Evolutionary conservation across 1,140 invertebrate genomes (phyloP).

Genomic region (Mylabris phalerata): DNA sequence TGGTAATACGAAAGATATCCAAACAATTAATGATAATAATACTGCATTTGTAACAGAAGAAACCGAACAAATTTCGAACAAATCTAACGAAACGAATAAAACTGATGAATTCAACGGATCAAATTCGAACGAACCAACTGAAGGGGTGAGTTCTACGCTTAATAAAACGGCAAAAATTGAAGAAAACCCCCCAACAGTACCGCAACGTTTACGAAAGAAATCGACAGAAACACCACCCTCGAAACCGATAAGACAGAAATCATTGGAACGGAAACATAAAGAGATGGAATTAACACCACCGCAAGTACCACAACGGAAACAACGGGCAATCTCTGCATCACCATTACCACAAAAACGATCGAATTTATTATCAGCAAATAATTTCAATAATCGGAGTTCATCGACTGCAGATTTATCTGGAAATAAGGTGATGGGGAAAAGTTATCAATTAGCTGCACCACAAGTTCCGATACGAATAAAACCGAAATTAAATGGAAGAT

Average conservation of each 20-base stretch:
- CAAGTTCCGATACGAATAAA: conserved; percentile 9
- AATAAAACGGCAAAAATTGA: conserved; percentile 15
- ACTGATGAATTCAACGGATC: no score
- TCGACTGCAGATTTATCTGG: conserved; percentile 17
- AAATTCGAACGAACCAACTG: no score
- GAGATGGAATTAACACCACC: conserved; percentile 11
- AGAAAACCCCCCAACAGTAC: conserved; percentile 9
- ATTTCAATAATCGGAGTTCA: not conserved
- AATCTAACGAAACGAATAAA: no score
- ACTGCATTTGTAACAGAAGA: no score
- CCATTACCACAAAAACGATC: conserved; percentile 11
- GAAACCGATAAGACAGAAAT: conserved; percentile 24
- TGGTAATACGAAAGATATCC: not conserved
- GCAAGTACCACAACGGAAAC: conserved; percentile 20
- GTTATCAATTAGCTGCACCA: conserved; percentile 19
- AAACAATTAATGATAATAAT: no score
- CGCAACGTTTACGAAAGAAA: conserved; percentile 18
- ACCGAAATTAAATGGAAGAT: not conserved
- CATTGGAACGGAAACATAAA: conserved; percentile 16
- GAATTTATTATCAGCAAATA: not conserved
- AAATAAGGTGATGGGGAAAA: conserved; percentile 24
- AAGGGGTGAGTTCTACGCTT: conserved; percentile 23
- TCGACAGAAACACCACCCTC: conserved; percentile 16
- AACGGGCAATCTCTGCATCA: conserved; percentile 19
- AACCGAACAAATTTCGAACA: no score